A percentile compares a stretch with the other conserved stretches of the same genome.
Evolutionary conservation across 2,113 vertebrate species (phyloP).

Genomic region (Excalfactoria chinensis): DNA sequence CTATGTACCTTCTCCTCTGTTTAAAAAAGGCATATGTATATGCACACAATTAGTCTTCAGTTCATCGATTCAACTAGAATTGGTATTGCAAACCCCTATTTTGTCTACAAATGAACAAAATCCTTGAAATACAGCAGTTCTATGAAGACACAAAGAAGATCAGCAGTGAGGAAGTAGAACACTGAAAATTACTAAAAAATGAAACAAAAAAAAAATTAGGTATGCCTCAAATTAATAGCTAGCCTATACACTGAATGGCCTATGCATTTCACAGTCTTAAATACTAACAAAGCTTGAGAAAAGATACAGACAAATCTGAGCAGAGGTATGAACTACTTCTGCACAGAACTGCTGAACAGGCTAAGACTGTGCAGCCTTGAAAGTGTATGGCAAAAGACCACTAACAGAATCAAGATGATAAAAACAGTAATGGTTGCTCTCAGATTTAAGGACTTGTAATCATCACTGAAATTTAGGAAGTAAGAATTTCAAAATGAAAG

Average conservation of each 20-base stretch:
- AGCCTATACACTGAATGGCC: not conserved
- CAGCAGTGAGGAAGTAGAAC: not conserved
- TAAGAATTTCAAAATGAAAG: not conserved
- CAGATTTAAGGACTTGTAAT: not conserved
- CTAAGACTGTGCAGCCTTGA: not conserved
- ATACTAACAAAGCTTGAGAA: not conserved
- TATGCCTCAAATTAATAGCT: not conserved
- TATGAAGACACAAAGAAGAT: not conserved
- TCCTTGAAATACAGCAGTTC: not conserved
- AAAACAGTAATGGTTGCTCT: not conserved
- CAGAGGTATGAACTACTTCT: not conserved
- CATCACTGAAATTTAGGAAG: not conserved
- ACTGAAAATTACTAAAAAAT: not conserved
- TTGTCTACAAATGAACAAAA: not conserved
- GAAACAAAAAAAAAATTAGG: not conserved
- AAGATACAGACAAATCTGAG: not conserved
- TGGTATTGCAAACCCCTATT: not conserved
- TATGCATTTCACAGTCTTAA: not conserved
- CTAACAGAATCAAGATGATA: not conserved
- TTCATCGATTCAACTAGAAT: not conserved
- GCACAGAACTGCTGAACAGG: not conserved
- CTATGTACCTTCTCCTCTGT: accelerated
- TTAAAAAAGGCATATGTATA: not conserved
- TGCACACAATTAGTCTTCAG: not conserved
- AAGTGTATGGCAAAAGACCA: not conserved